Base-by-base conservation (phyloP, 2,113 vertebrate species). In the Cheilinus undulatus region DNA sequence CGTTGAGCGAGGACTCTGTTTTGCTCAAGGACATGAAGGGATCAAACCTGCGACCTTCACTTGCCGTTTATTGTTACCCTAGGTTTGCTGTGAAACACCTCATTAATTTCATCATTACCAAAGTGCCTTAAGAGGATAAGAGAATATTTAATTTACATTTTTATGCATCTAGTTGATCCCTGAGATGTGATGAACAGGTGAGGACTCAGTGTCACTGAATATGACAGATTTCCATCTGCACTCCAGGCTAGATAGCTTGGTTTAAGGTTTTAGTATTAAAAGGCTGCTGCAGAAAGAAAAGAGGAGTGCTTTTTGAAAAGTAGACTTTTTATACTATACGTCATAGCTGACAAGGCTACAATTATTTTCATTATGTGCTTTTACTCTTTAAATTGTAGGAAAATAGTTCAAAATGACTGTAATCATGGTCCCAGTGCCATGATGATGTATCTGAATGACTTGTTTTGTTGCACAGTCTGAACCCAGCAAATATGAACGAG, bases 41-140 rank as follows among this genome's bases (percentile, higher is more conserved):
- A 62, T 82, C 50, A 79, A 76, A 84, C 54, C 28, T 0, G 34
- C 49, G 73, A 84, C 72, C 69, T 75, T 77, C 32, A 32, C 32
- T 75, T 82, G 66, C 72, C 58, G 26, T 34, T 43, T 11, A 56
- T 46, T 61, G 51, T 67, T 76, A 23, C 45, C 59, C 66, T 68
- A 74, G 46, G 56, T 28, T 34, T 48, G 49, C 22, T 4, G 19
- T 65, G 49, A 53, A 36, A 45, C 26, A 45, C 61, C 51, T 63
- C 53, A 66, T 76, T 74, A 13, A 62, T 78, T 67, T 75, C 51
- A 54, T 23, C 32, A 59, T 50, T 27, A 59, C 46, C 53, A 58
- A 82, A 58, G 42, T 52, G 59, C 84, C 59, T 54, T 43, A 46
- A 82, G 72, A 82, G 63, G 66, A 83, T 50, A 34, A 34, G 77